Evolutionary conservation across 2,888 invertebrate species (phyloP).

Genomic region (Eupithecia vulgata): DNA sequence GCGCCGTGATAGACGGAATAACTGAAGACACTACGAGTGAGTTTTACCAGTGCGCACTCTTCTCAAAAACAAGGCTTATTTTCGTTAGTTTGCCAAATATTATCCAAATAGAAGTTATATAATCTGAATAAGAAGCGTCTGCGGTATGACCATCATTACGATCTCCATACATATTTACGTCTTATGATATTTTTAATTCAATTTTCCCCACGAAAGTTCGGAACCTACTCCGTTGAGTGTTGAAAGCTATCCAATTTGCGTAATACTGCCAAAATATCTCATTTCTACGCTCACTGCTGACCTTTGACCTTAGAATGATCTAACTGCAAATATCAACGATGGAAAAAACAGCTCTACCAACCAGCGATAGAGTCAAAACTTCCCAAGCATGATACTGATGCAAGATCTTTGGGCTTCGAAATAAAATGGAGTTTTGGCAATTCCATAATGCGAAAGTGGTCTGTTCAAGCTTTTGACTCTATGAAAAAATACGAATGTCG

Average conservation of each 20-base stretch:
- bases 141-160: conserved; percentile 73
- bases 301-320: conserved; percentile 52
- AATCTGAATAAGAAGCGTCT: conserved; percentile 55
- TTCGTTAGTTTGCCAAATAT: conserved; percentile 35
- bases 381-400: conserved; percentile 24
- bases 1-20: too few relatives aligned
- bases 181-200: conserved; percentile 84
- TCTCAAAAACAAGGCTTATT: conserved; percentile 7
- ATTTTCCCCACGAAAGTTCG: conserved; percentile 82
- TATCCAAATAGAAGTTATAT: conserved; percentile 55
- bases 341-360: conserved; percentile 47
- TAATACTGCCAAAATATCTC: conserved; percentile 85
- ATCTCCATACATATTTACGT: conserved; percentile 78
- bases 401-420: conserved; percentile 58
- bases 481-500: conserved; percentile 81
- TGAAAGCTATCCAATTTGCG: conserved; percentile 85
- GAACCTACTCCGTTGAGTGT: conserved; percentile 84
- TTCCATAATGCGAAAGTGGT: conserved; percentile 85
- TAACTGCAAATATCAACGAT: conserved; percentile 44
- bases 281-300: conserved; percentile 81
- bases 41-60: too few relatives aligned
- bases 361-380: conserved; percentile 49
- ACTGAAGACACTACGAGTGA: too few relatives aligned
- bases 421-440: conserved; percentile 82
- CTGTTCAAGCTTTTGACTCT: conserved; percentile 85